phyloP scores from a whole-genome alignment of 2,888 invertebrate genomes.

The Himalopsyche anomala region DNA sequence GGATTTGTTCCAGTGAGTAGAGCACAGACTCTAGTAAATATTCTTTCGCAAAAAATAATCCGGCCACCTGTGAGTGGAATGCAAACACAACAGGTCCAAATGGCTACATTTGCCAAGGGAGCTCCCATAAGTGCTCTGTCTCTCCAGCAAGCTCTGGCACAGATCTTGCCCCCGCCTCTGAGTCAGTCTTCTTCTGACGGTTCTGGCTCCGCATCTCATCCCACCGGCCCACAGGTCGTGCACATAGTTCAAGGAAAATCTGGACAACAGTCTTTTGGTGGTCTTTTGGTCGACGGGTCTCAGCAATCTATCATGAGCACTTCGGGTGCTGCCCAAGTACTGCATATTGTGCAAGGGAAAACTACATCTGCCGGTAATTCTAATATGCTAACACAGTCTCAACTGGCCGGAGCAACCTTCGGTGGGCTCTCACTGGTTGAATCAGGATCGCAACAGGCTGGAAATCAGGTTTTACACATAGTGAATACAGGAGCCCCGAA shows the following conservation, averaged over 20 bases:
- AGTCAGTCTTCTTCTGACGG: slow-evolving; percentile 70
- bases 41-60: slow-evolving; percentile 75
- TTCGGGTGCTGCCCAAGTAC: slow-evolving; percentile 72
- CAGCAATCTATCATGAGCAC: slow-evolving; percentile 73
- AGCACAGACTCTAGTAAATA: slow-evolving; percentile 74
- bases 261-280: slow-evolving; percentile 69
- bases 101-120: slow-evolving; percentile 71
- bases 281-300: slow-evolving; percentile 72
- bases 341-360: slow-evolving; percentile 75
- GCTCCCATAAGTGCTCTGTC: slow-evolving; percentile 73
- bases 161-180: slow-evolving; percentile 74
- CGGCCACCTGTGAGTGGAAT: slow-evolving; percentile 69
- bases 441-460: slow-evolving; percentile 72
- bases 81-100: slow-evolving; percentile 67
- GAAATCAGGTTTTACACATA: slow-evolving; percentile 75
- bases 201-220: slow-evolving; percentile 69
- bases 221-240: slow-evolving; percentile 71
- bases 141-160: slow-evolving; percentile 75
- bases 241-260: slow-evolving; percentile 75
- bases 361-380: slow-evolving; percentile 68
- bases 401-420: slow-evolving; percentile 70
- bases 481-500: slow-evolving; percentile 74
- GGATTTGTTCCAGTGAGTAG: slow-evolving; percentile 61
- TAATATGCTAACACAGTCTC: slow-evolving; percentile 67
- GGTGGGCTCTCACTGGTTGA: slow-evolving; percentile 74